Conservation (phyloP, 2,797 vertebrate genomes). For the Sus cebifrons region DNA sequence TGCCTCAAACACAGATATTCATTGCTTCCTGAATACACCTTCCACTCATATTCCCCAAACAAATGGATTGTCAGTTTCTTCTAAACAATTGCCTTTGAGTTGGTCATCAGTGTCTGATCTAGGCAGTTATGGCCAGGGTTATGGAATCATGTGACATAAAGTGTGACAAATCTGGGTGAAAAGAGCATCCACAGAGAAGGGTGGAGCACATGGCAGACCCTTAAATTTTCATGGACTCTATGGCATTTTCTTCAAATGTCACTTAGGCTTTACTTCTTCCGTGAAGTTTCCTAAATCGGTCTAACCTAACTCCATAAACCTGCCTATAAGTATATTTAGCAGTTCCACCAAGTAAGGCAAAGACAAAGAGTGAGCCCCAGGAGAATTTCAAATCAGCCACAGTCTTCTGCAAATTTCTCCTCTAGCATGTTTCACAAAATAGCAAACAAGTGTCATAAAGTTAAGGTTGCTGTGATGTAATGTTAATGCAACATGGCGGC, state of each 20-base stretch:
- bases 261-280: neutral
- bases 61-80: neutral
- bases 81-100: neutral
- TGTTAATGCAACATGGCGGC: slow-evolving; percentile 16
- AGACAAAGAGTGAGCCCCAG: neutral
- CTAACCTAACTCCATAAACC: neutral
- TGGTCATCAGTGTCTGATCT: neutral
- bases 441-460: neutral
- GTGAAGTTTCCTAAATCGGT: neutral
- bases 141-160: neutral
- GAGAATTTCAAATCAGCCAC: neutral
- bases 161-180: neutral
- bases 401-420: neutral
- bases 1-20: neutral
- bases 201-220: neutral
- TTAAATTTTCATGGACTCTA: neutral
- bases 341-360: neutral
- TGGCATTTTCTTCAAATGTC: neutral
- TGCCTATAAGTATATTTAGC: too few species aligned
- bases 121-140: neutral
- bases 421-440: neutral
- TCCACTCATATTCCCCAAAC: neutral
- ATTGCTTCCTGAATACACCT: neutral
- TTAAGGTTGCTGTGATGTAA: neutral
- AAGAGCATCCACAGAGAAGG: neutral